These are phyloP conservation scores for Artemisiospiza belli DNA, from an alignment of 2,113 vertebrate species.

Conservation along the genomic window DNA sequence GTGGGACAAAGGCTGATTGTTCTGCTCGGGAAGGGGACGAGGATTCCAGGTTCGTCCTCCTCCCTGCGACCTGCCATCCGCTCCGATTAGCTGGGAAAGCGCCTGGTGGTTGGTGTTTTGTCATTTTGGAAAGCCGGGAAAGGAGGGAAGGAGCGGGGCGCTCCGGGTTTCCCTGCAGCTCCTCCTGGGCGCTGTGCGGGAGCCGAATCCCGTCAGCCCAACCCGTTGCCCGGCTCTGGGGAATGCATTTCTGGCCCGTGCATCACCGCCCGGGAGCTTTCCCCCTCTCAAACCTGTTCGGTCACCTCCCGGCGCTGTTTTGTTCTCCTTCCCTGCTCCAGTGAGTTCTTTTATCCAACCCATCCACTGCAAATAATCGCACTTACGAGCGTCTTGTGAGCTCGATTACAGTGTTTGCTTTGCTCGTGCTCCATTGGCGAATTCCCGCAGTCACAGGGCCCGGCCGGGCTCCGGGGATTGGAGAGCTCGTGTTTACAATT, in stretches of 20 bases:
- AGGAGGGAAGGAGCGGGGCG: background rate
- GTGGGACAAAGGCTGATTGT: conserved; percentile 55
- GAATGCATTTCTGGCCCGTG: background rate
- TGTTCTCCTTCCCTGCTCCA: conserved; percentile 52
- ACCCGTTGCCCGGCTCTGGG: background rate
- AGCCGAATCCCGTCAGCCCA: background rate
- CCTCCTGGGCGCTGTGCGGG: background rate
- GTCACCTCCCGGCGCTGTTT: conserved; percentile 43
- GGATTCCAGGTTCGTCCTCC: background rate
- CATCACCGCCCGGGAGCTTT: conserved; percentile 14
- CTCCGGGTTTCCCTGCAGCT: background rate
- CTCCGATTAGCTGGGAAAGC: background rate
- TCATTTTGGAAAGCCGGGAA: background rate
- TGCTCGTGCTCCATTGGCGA: conserved; percentile 54
- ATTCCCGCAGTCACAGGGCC: conserved; percentile 38
- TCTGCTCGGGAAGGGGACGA: background rate
- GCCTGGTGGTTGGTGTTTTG: rapidly evolving
- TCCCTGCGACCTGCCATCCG: background rate
- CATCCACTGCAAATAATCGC: conserved; percentile 68
- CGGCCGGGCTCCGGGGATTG: background rate
- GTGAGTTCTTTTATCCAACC: conserved; percentile 63
- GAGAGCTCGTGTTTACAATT: conserved; percentile 39
- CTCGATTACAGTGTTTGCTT: conserved; percentile 57
- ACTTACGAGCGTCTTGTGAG: background rate
- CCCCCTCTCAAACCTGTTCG: conserved; percentile 52